Conservation (phyloP, 2,113 vertebrate genomes). For the Aldabrachelys gigantea region DNA sequence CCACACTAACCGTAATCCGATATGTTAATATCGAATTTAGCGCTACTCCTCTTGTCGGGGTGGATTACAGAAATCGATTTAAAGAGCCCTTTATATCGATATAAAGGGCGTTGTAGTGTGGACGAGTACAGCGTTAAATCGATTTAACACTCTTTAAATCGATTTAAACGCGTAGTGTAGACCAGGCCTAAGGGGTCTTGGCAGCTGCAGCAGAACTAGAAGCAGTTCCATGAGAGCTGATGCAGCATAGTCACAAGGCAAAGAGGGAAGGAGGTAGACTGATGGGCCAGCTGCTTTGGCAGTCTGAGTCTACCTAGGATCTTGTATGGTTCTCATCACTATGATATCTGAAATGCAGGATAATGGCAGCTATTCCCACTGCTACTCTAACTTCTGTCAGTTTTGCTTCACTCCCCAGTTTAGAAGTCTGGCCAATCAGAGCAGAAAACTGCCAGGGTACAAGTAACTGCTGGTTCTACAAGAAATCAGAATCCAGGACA, state of each 20-base stretch:
- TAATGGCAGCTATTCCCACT: neutral
- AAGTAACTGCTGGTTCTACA: neutral
- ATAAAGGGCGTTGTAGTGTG: too few relatives aligned
- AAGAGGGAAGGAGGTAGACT: neutral
- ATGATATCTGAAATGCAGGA: neutral
- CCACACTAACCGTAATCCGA: too few relatives aligned
- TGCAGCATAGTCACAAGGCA: neutral
- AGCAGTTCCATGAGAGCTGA: neutral
- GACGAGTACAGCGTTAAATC: too few relatives aligned
- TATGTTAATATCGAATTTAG: too few relatives aligned
- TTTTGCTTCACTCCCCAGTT: neutral
- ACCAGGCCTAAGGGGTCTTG: neutral
- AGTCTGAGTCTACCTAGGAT: neutral
- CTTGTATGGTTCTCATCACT: accelerated
- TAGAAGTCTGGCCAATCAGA: neutral
- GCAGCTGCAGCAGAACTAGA: neutral
- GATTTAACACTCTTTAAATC: too few relatives aligned
- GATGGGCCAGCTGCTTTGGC: neutral
- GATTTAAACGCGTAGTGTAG: too few relatives aligned
- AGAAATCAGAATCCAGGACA: conserved; percentile 26
- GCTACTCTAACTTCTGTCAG: neutral
- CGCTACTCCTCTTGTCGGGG: too few relatives aligned
- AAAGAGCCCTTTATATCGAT: too few relatives aligned
- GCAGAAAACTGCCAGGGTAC: accelerated
- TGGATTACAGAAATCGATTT: too few relatives aligned